phyloP scores from a whole-genome alignment of 2,113 vertebrate species.

The Scartelaos histophorus region DNA sequence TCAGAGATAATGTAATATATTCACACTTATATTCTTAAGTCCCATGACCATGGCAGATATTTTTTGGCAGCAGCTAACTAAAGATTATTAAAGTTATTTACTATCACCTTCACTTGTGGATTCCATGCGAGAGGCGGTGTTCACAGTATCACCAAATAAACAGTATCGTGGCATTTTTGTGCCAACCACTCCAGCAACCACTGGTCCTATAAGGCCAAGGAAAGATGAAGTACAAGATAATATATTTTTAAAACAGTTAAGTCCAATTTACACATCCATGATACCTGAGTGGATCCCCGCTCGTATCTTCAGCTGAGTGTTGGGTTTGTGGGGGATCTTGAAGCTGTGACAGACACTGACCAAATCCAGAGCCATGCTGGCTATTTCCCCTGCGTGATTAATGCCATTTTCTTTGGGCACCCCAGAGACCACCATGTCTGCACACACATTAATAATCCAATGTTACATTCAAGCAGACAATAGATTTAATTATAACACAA shows the following conservation, averaged over 20 bases:
- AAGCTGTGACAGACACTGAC: slow-evolving; percentile 73
- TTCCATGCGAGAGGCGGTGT: slow-evolving; percentile 82
- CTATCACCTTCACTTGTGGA: slow-evolving; percentile 80
- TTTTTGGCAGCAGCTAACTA: not conserved
- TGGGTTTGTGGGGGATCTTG: slow-evolving; percentile 79
- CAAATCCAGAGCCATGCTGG: slow-evolving; percentile 79
- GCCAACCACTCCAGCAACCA: slow-evolving; percentile 81
- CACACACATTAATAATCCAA: slow-evolving; percentile 6
- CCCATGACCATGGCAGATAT: not conserved
- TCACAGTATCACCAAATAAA: slow-evolving; percentile 81
- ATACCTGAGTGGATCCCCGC: slow-evolving; percentile 79
- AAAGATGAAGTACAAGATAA: not conserved
- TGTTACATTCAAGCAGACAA: slow-evolving; percentile 3
- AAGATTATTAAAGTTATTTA: not conserved
- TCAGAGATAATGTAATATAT: not conserved
- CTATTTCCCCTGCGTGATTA: slow-evolving; percentile 76
- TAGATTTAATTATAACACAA: not conserved
- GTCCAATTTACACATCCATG: not conserved
- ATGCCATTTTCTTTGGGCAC: slow-evolving; percentile 79
- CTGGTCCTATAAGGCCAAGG: slow-evolving; percentile 67
- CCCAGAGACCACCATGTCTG: slow-evolving; percentile 82
- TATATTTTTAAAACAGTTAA: not conserved
- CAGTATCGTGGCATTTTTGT: slow-evolving; percentile 84
- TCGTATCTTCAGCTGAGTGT: slow-evolving; percentile 75
- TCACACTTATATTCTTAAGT: not conserved